phyloP scores from a whole-genome alignment of 2,797 vertebrate genomes.

The Distichodus sexfasciatus region DNA sequence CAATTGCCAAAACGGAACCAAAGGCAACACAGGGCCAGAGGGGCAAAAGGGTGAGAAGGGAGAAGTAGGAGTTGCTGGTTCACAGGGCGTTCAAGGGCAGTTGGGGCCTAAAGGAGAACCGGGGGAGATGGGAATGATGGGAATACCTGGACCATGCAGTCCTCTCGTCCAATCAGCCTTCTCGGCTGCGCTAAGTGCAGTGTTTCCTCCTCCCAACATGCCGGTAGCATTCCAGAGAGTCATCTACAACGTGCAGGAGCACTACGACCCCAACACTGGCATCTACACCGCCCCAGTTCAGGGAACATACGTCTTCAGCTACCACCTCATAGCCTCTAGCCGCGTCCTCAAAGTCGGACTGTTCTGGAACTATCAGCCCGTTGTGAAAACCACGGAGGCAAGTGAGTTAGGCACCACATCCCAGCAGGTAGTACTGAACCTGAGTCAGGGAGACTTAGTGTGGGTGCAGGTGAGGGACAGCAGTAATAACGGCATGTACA shows the following conservation, averaged over 20 bases:
- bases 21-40: conserved; percentile 44
- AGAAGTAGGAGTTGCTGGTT: conserved; percentile 10
- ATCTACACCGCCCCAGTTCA: conserved; percentile 66
- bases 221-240: conserved; percentile 56
- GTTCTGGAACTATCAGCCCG: conserved; percentile 57
- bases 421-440: conserved; percentile 58
- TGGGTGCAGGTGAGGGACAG: conserved; percentile 64
- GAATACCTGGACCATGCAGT: conserved; percentile 64
- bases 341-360: conserved; percentile 62
- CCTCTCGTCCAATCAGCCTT: conserved; percentile 64
- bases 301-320: conserved; percentile 71
- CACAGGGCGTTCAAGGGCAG: conserved; percentile 53
- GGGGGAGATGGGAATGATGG: conserved; percentile 55
- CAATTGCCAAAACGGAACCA: conserved; percentile 46
- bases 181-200: conserved; percentile 37
- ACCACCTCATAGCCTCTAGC: conserved; percentile 39
- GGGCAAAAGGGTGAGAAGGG: conserved; percentile 47
- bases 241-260: conserved; percentile 54
- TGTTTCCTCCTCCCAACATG: conserved; percentile 46
- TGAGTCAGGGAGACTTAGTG: conserved; percentile 47
- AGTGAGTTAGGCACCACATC: conserved; percentile 45
- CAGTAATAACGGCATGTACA: conserved; percentile 58
- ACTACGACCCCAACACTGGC: conserved; percentile 49
- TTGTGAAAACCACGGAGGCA: conserved; percentile 53
- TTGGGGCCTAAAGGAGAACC: conserved; percentile 55